A percentile compares a stretch with the other conserved stretches of the same genome.
Conservation (phyloP, 64 coral and sea anemone genomes). For the Platygyra sinensis region DNA sequence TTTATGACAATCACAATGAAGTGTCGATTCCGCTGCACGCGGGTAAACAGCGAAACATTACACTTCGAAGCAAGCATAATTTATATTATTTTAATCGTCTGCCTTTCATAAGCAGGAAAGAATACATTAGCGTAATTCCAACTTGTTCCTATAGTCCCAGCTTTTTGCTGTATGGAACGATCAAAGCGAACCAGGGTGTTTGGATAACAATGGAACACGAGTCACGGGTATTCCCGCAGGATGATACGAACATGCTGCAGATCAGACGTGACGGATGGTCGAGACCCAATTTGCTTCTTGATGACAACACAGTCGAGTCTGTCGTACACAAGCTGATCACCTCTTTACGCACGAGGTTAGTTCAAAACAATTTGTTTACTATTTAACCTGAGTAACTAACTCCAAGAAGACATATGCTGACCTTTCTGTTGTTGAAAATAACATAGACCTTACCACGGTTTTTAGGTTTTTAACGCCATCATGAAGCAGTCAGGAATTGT, state of each 20-base stretch:
- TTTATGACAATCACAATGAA: neutral
- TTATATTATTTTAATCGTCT: neutral
- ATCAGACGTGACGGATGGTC: neutral
- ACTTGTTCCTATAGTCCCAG: neutral
- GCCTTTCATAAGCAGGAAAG: neutral
- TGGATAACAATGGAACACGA: neutral
- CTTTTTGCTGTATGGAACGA: neutral
- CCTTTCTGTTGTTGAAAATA: too few relatives aligned
- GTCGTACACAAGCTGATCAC: neutral
- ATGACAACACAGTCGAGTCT: neutral
- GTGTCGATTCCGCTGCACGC: neutral
- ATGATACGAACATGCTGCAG: neutral
- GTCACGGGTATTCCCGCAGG: neutral
- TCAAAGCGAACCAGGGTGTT: neutral
- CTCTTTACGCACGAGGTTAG: neutral
- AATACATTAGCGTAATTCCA: neutral
- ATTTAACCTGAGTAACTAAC: too few relatives aligned
- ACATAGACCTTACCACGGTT: too few relatives aligned
- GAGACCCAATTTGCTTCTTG: neutral
- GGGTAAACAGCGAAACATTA: neutral
- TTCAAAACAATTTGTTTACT: neutral
- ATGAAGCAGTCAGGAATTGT: too few relatives aligned
- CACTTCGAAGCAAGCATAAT: neutral
- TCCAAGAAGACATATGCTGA: too few relatives aligned
- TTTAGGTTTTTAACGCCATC: too few relatives aligned